A percentile compares a stretch with the other conserved stretches of the same genome.
Conservation (phyloP, 2,797 vertebrate species). For the Scomberomorus guttatus region DNA sequence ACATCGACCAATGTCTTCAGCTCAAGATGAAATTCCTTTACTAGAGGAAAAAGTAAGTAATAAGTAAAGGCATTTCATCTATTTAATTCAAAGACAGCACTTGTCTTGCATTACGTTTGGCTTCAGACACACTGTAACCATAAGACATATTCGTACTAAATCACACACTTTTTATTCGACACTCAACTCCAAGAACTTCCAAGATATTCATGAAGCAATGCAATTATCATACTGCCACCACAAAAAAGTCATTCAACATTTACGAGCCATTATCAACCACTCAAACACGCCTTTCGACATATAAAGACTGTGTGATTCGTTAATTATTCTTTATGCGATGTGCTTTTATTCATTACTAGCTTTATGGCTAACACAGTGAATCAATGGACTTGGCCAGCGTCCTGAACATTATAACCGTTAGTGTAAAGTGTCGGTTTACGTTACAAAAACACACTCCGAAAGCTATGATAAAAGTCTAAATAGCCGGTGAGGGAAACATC, state of each 20-base stretch:
- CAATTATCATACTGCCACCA: background rate
- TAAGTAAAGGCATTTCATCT: background rate
- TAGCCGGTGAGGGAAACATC: fast-evolving
- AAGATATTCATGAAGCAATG: background rate
- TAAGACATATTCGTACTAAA: background rate
- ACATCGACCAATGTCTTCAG: background rate
- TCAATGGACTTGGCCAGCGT: conserved; percentile 77
- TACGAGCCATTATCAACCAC: background rate
- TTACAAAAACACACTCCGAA: conserved; percentile 10
- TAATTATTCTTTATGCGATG: background rate
- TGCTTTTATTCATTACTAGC: conserved; percentile 45
- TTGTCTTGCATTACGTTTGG: background rate
- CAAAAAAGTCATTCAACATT: background rate
- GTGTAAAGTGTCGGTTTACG: conserved; percentile 33
- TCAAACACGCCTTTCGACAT: background rate
- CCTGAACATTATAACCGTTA: conserved; percentile 18
- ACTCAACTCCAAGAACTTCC: conserved; percentile 14
- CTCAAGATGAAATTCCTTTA: background rate
- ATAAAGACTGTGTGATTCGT: background rate
- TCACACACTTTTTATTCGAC: background rate
- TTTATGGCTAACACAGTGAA: conserved; percentile 59
- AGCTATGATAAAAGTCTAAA: background rate
- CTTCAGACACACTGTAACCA: background rate
- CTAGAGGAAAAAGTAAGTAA: background rate
- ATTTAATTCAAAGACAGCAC: background rate